phyloP scores from a whole-genome alignment of 2,113 vertebrate species.

The Phalacrocorax brasilianus region DNA sequence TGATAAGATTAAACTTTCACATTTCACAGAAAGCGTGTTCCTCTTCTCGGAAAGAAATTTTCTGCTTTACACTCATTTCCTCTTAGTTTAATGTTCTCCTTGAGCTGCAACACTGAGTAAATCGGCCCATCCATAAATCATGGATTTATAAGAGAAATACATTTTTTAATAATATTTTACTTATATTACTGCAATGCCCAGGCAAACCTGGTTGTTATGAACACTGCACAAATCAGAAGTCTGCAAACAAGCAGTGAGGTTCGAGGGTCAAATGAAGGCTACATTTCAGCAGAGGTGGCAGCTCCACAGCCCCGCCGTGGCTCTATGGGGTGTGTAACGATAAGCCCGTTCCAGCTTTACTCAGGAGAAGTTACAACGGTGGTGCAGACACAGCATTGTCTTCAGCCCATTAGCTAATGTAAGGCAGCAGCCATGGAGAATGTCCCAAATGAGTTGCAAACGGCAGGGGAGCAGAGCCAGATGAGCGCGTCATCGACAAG shows the following conservation, averaged over 20 bases:
- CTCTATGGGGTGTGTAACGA: neutral
- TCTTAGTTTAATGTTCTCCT: neutral
- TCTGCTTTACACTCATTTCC: neutral
- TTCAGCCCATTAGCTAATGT: neutral
- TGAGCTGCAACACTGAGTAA: neutral
- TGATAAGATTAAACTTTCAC: neutral
- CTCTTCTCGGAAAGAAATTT: neutral
- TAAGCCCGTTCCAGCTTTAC: neutral
- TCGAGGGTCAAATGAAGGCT: neutral
- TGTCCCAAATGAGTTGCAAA: neutral
- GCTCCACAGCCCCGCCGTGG: neutral
- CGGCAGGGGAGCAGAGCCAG: neutral
- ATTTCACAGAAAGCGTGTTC: neutral
- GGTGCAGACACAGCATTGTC: neutral
- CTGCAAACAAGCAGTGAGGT: neutral
- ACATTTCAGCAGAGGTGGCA: neutral
- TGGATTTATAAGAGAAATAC: neutral
- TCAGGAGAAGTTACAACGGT: neutral
- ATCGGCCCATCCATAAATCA: neutral
- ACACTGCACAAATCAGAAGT: neutral
- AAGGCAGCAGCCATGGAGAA: neutral
- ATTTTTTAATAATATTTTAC: neutral
- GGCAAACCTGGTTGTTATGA: neutral
- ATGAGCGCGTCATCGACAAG: neutral
- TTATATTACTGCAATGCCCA: neutral